Conservation (phyloP, 2,888 invertebrate species). For the Lottia gigantea region DNA sequence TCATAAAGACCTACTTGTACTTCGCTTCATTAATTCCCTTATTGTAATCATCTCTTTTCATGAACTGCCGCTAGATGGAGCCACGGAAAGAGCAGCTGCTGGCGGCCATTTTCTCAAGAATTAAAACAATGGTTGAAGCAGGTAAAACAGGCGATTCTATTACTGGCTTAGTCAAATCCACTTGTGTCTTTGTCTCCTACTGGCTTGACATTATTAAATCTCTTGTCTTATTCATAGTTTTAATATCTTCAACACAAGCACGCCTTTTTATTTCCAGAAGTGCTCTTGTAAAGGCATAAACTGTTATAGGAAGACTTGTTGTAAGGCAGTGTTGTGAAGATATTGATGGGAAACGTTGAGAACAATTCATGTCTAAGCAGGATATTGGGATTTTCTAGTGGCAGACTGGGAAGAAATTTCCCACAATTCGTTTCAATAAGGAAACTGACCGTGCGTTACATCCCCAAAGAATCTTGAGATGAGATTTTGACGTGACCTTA, state of each 20-base stretch:
- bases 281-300: constrained; percentile 9
- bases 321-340: background rate
- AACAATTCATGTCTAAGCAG: constrained; percentile 11
- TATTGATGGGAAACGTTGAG: background rate
- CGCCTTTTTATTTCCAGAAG: constrained; percentile 3
- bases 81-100: background rate
- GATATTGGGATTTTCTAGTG: constrained; percentile 8
- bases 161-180: constrained; percentile 2
- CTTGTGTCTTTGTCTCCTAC: constrained; percentile 1
- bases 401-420: constrained; percentile 4
- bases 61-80: background rate
- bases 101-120: background rate
- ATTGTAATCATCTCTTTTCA: constrained; percentile 4
- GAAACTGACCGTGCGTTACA: background rate
- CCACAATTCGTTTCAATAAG: background rate
- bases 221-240: constrained; percentile 1
- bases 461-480: background rate
- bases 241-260: background rate
- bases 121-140: constrained; percentile 1
- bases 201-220: constrained; percentile 11
- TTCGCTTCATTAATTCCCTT: constrained; percentile 5
- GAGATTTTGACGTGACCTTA: constrained; percentile 9
- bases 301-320: constrained; percentile 7
- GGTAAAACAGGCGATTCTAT: constrained; percentile 8
- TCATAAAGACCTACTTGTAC: background rate